Evolutionary conservation across 2,797 vertebrate species (phyloP).

Genomic region (Dendrocincla tyrannina): DNA sequence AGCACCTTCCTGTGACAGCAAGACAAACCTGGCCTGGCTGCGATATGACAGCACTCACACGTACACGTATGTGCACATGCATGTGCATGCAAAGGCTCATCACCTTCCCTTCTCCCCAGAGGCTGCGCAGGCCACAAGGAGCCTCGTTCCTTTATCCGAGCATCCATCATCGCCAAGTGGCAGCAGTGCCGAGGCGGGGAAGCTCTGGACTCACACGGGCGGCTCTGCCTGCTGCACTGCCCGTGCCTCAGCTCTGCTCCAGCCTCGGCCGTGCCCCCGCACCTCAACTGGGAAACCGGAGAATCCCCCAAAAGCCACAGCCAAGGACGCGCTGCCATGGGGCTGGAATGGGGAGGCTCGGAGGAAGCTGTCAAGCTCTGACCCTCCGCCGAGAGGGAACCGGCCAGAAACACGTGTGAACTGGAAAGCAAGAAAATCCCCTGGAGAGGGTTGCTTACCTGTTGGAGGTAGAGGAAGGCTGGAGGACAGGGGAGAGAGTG

Average conservation of each 20-base stretch:
- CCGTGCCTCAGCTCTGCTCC: background rate
- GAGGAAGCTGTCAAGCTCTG: background rate
- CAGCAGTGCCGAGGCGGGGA: background rate
- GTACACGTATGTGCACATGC: background rate
- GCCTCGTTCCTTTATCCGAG: background rate
- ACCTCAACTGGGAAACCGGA: background rate
- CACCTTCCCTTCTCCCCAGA: background rate
- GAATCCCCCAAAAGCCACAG: background rate
- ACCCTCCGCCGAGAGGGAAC: background rate
- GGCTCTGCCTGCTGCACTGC: slow-evolving; percentile 33
- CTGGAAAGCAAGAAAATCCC: slow-evolving; percentile 47
- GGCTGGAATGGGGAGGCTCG: background rate
- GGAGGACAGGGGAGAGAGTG: slow-evolving; percentile 90
- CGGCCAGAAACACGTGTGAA: slow-evolving; percentile 69
- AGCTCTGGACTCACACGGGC: background rate
- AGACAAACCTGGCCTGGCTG: background rate
- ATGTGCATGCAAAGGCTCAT: background rate
- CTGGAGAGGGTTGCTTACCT: slow-evolving; percentile 84
- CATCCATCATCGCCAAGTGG: background rate
- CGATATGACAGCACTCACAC: rapidly evolving
- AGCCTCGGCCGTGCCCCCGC: background rate
- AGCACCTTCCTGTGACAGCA: background rate
- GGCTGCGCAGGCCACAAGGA: background rate
- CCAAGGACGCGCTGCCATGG: background rate
- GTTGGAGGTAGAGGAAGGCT: slow-evolving; percentile 94